Conservation (phyloP, 2,888 invertebrate species). For the Oligia latruncula region DNA sequence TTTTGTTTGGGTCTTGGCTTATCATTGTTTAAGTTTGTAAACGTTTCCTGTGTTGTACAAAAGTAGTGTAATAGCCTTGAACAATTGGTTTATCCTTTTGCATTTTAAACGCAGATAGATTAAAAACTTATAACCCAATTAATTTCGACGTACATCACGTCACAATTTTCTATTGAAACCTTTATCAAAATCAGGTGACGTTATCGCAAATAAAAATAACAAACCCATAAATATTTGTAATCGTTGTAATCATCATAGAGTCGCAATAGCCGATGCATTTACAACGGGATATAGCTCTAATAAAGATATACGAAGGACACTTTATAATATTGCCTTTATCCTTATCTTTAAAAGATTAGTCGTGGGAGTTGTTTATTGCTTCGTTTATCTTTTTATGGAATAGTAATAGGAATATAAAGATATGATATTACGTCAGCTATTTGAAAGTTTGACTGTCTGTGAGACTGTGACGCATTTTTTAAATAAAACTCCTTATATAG, state of each 20-base stretch:
- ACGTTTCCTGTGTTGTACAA: background rate
- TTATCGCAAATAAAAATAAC: slow-evolving; percentile 31
- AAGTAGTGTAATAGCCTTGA: background rate
- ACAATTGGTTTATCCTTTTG: too few species aligned
- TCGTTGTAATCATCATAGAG: slow-evolving; percentile 37
- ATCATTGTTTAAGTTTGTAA: background rate
- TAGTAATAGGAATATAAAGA: slow-evolving; percentile 23
- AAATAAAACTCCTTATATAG: background rate
- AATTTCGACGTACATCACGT: background rate
- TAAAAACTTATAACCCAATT: background rate
- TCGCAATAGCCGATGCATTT: slow-evolving; percentile 51
- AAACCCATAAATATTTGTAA: slow-evolving; percentile 51
- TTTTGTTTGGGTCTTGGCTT: background rate
- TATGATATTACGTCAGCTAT: slow-evolving; percentile 7
- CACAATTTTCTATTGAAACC: background rate
- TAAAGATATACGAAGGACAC: slow-evolving; percentile 59
- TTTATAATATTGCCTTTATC: slow-evolving; percentile 62
- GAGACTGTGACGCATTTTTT: slow-evolving; percentile 21
- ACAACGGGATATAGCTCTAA: slow-evolving; percentile 58
- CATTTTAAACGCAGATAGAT: too few species aligned
- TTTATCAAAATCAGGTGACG: slow-evolving; percentile 37
- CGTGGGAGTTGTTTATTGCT: slow-evolving; percentile 50
- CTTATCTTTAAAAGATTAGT: slow-evolving; percentile 50
- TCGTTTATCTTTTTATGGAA: slow-evolving; percentile 42
- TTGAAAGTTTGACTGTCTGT: background rate